Base-by-base conservation (phyloP, 2,797 vertebrate species). In the Pelochelys cantorii region DNA sequence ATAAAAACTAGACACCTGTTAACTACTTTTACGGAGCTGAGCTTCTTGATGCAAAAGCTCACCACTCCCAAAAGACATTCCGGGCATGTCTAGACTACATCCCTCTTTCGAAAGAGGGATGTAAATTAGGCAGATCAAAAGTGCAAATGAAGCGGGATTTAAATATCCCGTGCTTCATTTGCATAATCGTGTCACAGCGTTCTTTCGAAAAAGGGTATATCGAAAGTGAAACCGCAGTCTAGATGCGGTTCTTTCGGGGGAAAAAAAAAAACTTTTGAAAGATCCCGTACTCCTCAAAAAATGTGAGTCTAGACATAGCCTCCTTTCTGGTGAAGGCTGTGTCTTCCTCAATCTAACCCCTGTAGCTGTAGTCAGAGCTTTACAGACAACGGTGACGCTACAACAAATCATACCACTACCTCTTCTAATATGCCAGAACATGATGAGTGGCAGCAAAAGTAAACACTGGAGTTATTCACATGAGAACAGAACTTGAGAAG, bases 1-100 rank as follows among this genome's bases (percentile, higher is more conserved):
- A 52, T 8, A 52, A 29, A 48, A 25, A 27, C 42, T 48, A 15
- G 48, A 77, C 42, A 52, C 14, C 42, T 52, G 42, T 77, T 77
- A 27, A 77, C 48, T 77, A 27, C 27, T 27, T 75, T 77, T 77
- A 77, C 15, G 2, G 5, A 71, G 84, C 86, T 87, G 59, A 91
- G 48, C 34, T 93, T 20, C 60, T 79, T 80, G 74, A 22, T 34
- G 71, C 78, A 77, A 86, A 22, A 71, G n/a, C 83, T 37, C 94
- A n/a, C 84, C 57, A 31, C 57, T 71, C 2, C 77, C 22, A 86
- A 93, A 85, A 83, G 11, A 6, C 25, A 4, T 22, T 83, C 42
- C 8, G 7, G 42, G 42, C 42, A 48, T 48, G 42, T 48, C 42
- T 48, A 48, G 42, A 48, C 42, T 48, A 9, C 42, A 42, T 42